Evolutionary conservation across 2,113 vertebrate genomes (phyloP).

Genomic region (Halichoerus grypus): DNA sequence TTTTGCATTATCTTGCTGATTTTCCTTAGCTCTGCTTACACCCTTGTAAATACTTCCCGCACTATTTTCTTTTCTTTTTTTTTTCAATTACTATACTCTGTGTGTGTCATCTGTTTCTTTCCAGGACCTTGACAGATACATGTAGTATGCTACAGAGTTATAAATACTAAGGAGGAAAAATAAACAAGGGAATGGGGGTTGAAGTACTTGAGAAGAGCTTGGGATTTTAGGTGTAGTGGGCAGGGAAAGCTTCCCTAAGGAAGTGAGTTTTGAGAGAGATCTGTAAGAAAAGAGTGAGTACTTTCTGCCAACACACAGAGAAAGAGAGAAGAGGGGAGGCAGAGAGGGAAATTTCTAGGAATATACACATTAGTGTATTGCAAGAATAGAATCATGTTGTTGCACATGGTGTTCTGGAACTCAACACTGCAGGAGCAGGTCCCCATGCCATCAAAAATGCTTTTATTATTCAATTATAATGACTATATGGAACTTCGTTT

Average conservation of each 20-base stretch:
- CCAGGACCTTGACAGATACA: not conserved
- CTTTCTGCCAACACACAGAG: not conserved
- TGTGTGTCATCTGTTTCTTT: not conserved
- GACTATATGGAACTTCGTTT: not conserved
- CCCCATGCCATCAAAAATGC: not conserved
- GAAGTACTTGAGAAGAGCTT: not conserved
- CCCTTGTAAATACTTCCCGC: not conserved
- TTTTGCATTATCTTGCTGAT: not conserved
- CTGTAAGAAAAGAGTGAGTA: not conserved
- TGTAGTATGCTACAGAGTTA: not conserved
- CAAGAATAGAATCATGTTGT: not conserved
- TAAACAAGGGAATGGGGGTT: not conserved
- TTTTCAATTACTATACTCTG: not conserved
- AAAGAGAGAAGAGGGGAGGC: not conserved
- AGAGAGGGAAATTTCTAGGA: not conserved
- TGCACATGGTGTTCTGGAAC: not conserved
- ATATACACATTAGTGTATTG: not conserved
- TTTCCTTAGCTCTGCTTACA: not conserved
- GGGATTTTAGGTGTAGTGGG: not conserved
- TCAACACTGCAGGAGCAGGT: not conserved
- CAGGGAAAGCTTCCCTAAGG: not conserved
- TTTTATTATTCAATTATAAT: not conserved
- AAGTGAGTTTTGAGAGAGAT: conserved; percentile 1
- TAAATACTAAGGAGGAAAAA: not conserved
- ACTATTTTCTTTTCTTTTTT: not conserved